Conservation (phyloP, 1,140 invertebrate species). For the Pseudomyrmex cubaensis region DNA sequence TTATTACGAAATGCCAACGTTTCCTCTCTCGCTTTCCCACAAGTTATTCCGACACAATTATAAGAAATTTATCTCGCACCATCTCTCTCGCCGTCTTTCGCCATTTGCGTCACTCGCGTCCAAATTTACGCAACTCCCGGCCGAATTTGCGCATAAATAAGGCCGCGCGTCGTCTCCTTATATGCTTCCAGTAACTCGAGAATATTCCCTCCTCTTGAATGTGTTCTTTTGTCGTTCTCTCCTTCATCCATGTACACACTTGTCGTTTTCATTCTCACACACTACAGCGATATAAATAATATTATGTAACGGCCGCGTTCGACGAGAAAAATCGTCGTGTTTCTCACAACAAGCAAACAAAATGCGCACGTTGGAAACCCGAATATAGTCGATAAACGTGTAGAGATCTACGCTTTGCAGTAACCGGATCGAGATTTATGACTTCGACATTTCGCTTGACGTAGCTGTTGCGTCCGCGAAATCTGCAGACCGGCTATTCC, state of each 20-base stretch:
- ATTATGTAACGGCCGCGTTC: background rate
- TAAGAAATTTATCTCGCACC: conserved; percentile 40
- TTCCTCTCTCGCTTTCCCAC: background rate
- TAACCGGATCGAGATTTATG: conserved; percentile 35
- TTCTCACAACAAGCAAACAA: background rate
- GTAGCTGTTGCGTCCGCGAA: conserved; percentile 9
- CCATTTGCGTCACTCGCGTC: conserved; percentile 1
- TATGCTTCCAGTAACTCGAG: conserved; percentile 2
- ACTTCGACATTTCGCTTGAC: conserved; percentile 25
- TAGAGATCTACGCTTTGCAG: conserved; percentile 11
- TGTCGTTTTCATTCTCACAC: background rate
- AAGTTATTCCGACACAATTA: conserved; percentile 42
- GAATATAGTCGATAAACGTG: conserved; percentile 20
- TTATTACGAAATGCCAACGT: conserved; percentile 19
- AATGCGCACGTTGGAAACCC: background rate
- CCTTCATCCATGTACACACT: background rate
- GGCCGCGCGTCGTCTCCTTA: background rate
- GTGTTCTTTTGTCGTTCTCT: background rate
- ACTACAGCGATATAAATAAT: background rate
- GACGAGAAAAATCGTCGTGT: background rate
- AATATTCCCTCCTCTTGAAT: background rate
- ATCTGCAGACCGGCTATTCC: conserved; percentile 24
- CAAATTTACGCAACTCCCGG: conserved; percentile 44
- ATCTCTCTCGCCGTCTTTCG: background rate
- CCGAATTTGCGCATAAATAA: conserved; percentile 29